Evolutionary conservation across 2,888 invertebrate genomes (phyloP).

Genomic region (Lingula anatina): DNA sequence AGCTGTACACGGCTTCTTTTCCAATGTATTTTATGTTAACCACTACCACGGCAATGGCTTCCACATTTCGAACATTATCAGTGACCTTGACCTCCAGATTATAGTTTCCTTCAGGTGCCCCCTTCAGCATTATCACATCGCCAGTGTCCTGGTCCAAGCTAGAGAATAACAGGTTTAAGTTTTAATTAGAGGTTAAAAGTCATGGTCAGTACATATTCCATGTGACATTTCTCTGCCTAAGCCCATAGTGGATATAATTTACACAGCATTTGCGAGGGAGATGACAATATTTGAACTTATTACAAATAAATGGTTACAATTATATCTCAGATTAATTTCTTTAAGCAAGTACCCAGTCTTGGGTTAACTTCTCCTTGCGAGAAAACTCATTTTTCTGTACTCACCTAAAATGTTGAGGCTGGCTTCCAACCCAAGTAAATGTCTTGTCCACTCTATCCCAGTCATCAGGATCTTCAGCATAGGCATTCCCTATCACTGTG

Average conservation of each 20-base stretch:
- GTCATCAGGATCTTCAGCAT: slow-evolving; percentile 95
- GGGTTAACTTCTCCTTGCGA: too few relatives aligned
- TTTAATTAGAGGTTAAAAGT: too few relatives aligned
- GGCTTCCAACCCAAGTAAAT: slow-evolving; percentile 60
- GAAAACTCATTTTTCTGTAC: too few relatives aligned
- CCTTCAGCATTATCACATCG: slow-evolving; percentile 91
- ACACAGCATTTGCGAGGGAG: too few relatives aligned
- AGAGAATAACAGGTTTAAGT: slow-evolving; percentile 15
- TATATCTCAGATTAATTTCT: too few relatives aligned
- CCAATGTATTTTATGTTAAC: slow-evolving; percentile 91
- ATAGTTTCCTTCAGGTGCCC: slow-evolving; percentile 74
- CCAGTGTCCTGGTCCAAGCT: slow-evolving; percentile 86
- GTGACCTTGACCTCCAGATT: slow-evolving; percentile 73
- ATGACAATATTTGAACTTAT: too few relatives aligned
- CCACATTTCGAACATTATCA: slow-evolving; percentile 69
- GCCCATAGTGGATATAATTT: too few relatives aligned
- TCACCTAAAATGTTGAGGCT: too few relatives aligned
- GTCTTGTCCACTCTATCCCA: slow-evolving; percentile 98
- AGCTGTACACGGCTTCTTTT: slow-evolving; percentile 91
- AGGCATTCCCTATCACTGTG: slow-evolving; percentile 89
- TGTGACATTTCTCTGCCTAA: too few relatives aligned
- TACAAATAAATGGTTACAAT: too few relatives aligned
- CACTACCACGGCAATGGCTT: slow-evolving; percentile 93
- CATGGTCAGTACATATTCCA: too few relatives aligned
- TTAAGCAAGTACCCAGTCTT: too few relatives aligned